A percentile compares a stretch with the other conserved stretches of the same genome.
These are phyloP conservation scores for Oriolus oriolus DNA, from an alignment of 2,113 vertebrate genomes.

Conservation along the genomic window DNA sequence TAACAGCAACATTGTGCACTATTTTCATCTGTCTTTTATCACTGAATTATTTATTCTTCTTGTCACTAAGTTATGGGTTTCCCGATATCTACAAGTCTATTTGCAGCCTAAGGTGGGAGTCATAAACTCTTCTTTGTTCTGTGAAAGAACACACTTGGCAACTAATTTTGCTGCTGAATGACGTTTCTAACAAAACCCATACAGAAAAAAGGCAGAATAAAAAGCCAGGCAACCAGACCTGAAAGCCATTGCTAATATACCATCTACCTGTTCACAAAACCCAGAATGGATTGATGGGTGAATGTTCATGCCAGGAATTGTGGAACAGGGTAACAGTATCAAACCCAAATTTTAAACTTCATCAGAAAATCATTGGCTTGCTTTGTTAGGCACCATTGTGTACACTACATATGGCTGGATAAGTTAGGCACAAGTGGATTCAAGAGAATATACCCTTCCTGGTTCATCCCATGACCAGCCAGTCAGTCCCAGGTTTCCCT, in stretches of 20 bases:
- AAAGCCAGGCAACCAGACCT: not conserved
- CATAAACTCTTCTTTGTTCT: not conserved
- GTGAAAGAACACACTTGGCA: not conserved
- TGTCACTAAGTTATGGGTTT: not conserved
- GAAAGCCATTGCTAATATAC: not conserved
- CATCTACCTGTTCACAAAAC: not conserved
- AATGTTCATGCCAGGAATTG: not conserved
- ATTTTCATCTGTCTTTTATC: not conserved
- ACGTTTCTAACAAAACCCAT: not conserved
- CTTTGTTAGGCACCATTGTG: not conserved
- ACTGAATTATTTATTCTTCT: conserved; percentile 15
- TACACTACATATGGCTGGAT: not conserved
- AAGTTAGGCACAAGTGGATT: not conserved
- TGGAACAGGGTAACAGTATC: not conserved
- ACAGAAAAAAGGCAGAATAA: not conserved
- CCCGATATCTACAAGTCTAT: not conserved
- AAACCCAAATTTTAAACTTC: not conserved
- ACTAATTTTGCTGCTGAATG: not conserved
- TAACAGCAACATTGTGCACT: not conserved
- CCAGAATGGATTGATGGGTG: not conserved
- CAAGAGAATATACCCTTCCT: not conserved
- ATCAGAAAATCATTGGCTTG: not conserved
- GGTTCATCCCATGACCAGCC: rapidly evolving
- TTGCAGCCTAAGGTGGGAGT: not conserved
- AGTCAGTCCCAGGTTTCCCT: not conserved